phyloP scores from a whole-genome alignment of 2,113 vertebrate genomes.

The Amazona guildingii region DNA sequence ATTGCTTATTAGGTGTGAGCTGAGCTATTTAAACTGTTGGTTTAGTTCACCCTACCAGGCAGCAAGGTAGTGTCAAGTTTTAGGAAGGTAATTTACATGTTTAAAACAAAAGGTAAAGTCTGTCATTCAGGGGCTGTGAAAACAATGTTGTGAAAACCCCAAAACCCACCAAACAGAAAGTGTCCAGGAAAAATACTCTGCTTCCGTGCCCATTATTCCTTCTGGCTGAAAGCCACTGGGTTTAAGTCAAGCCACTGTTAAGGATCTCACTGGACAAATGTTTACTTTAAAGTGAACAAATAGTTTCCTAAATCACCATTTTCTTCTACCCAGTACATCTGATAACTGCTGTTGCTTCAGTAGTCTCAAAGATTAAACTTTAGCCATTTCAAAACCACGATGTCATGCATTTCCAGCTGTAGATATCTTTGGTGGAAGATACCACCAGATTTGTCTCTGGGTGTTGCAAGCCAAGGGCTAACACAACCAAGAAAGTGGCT shows the following conservation, averaged over 20 bases:
- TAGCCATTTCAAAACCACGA: background rate
- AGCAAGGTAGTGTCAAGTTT: background rate
- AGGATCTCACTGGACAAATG: background rate
- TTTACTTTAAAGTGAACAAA: background rate
- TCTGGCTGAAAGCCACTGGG: background rate
- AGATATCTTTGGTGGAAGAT: background rate
- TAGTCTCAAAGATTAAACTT: background rate
- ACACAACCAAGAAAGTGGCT: background rate
- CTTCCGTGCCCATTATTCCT: background rate
- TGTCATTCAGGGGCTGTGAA: background rate
- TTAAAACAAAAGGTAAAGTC: background rate
- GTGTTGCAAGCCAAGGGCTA: background rate
- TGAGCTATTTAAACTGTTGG: constrained; percentile 49
- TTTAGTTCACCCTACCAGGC: constrained; percentile 29
- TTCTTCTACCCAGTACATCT: background rate
- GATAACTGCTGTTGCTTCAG: background rate
- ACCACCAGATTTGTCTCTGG: background rate
- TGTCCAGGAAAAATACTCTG: background rate
- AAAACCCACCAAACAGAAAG: background rate
- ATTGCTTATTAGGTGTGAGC: constrained; percentile 60
- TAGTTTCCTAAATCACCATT: background rate
- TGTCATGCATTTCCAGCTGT: background rate
- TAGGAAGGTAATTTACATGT: background rate
- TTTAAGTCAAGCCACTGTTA: background rate
- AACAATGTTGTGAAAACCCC: background rate